These are phyloP conservation scores for Actenoides hombroni DNA, from an alignment of 2,113 vertebrate species.

Conservation along the genomic window DNA sequence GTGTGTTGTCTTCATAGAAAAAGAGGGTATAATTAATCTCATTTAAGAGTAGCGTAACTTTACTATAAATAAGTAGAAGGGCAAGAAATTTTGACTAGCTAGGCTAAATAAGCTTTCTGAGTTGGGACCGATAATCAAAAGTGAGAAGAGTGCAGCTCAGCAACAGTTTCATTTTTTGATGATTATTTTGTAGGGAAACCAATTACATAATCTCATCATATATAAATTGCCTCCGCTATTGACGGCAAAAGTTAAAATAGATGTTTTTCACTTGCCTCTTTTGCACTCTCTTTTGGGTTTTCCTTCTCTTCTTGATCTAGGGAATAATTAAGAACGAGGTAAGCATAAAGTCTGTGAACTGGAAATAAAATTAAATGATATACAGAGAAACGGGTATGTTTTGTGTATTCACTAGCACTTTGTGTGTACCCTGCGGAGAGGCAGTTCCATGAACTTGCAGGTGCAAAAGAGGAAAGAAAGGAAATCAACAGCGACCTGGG, in stretches of 20 bases:
- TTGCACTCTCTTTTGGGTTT: conserved; percentile 61
- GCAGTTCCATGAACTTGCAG: not conserved
- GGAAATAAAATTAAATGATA: not conserved
- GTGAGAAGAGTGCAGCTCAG: not conserved
- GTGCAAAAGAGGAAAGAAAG: conserved; percentile 36
- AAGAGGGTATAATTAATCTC: not conserved
- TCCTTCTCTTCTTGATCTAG: conserved; percentile 75
- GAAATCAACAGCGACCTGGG: not conserved
- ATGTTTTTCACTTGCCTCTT: conserved; percentile 74
- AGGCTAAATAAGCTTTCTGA: not conserved
- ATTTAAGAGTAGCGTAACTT: not conserved
- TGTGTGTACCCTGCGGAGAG: not conserved
- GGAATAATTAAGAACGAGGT: conserved; percentile 61
- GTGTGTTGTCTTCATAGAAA: not conserved
- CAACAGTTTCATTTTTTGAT: not conserved
- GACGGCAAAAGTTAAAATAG: conserved; percentile 21
- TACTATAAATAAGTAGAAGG: not conserved
- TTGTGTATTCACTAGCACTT: not conserved
- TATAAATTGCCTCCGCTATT: not conserved
- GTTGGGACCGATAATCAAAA: not conserved
- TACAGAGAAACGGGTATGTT: not conserved
- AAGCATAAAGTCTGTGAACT: not conserved
- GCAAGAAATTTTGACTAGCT: not conserved
- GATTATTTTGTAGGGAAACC: not conserved
- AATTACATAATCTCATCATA: not conserved